Conservation (phyloP, 1,140 invertebrate species). For the Thaumatotibia leucotreta region DNA sequence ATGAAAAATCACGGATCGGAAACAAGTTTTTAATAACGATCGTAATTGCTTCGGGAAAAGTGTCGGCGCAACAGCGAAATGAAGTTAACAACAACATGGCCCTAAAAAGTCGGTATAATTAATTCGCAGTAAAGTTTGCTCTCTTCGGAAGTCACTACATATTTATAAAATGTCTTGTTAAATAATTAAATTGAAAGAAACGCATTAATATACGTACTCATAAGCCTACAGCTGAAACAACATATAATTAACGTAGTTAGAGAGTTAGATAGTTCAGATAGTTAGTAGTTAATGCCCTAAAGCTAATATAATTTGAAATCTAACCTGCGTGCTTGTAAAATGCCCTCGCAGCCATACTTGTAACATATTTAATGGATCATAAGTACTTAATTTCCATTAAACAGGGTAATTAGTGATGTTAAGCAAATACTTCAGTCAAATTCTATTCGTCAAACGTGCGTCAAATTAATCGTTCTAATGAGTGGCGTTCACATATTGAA, state of each 20-base stretch:
- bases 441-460: slow-evolving; percentile 12
- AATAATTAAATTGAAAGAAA: background rate
- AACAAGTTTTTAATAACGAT: slow-evolving; percentile 53
- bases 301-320: background rate
- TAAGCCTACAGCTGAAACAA: too few relatives aligned
- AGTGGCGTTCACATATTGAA: slow-evolving; percentile 33
- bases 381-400: background rate
- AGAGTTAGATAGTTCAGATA: background rate
- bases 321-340: background rate
- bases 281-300: background rate
- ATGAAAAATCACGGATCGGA: slow-evolving; percentile 57
- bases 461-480: slow-evolving; percentile 31
- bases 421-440: background rate
- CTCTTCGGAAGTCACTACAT: background rate
- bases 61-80: background rate
- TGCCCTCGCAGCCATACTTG: background rate
- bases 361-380: background rate
- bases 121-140: background rate
- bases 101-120: background rate
- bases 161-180: background rate
- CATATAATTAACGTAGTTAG: too few relatives aligned
- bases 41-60: slow-evolving; percentile 34
- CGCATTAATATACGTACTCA: too few relatives aligned
- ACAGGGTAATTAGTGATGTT: background rate
- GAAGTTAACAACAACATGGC: background rate